Conservation (phyloP, 1,140 invertebrate species). For the Nasonia longicornis region DNA sequence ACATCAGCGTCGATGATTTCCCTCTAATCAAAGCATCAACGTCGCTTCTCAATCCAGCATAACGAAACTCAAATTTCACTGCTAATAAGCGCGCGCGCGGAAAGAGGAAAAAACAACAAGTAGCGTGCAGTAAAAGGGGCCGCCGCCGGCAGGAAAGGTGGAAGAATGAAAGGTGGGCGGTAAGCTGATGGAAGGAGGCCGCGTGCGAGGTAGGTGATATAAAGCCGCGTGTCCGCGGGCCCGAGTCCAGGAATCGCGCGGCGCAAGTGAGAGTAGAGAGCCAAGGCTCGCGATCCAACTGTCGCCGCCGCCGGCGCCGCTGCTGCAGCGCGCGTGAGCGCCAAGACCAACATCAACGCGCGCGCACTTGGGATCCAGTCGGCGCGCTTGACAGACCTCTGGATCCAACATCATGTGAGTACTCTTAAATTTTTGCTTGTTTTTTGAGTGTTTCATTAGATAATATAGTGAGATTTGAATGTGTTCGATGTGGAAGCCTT, state of each 20-base stretch:
- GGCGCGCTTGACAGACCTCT: neutral
- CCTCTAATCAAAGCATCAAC: too few species aligned
- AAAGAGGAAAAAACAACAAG: conserved; percentile 4
- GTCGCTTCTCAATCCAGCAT: too few species aligned
- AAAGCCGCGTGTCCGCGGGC: conserved; percentile 56
- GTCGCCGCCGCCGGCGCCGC: neutral
- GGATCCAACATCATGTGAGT: conserved; percentile 16
- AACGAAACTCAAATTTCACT: neutral
- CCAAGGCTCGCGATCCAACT: neutral
- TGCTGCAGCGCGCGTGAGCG: neutral
- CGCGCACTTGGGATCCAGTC: neutral
- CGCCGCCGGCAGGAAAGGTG: neutral
- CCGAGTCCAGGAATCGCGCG: neutral
- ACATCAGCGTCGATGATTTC: neutral
- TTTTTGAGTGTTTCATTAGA: too few species aligned
- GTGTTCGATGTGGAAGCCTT: too few species aligned
- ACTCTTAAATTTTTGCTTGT: neutral
- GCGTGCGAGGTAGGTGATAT: conserved; percentile 66
- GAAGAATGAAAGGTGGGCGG: conserved; percentile 48
- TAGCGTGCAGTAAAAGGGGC: neutral
- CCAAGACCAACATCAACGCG: neutral
- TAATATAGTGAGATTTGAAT: too few species aligned
- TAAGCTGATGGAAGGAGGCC: conserved; percentile 55
- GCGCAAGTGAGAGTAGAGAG: neutral
- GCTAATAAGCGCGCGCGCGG: neutral